Conservation (phyloP, 2,797 vertebrate species). For the Cryptoprocta ferox region DNA sequence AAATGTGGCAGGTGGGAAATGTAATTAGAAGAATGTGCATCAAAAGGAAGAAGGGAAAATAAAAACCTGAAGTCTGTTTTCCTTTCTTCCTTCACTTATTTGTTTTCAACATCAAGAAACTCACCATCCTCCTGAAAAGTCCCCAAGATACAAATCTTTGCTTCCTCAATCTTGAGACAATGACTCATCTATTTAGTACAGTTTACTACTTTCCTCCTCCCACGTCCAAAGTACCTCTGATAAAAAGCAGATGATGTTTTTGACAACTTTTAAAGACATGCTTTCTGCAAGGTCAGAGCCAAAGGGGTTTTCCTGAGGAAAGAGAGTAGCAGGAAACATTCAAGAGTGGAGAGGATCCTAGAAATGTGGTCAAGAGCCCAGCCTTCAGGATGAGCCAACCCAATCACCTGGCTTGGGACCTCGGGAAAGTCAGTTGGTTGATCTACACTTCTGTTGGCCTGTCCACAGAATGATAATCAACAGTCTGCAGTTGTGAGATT, state of each 20-base stretch:
- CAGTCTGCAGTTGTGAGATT: neutral
- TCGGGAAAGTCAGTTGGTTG: neutral
- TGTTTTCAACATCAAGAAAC: slow-evolving; percentile 30
- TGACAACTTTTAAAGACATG: neutral
- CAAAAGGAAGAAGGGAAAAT: slow-evolving; percentile 9
- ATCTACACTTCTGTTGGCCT: neutral
- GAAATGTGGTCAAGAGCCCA: neutral
- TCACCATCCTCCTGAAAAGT: slow-evolving; percentile 17
- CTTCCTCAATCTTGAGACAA: slow-evolving; percentile 34
- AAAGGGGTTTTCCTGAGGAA: neutral
- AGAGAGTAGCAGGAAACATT: neutral
- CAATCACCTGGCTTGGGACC: neutral
- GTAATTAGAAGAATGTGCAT: neutral
- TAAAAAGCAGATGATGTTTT: neutral
- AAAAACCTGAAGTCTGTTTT: neutral
- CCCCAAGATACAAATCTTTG: slow-evolving; percentile 13
- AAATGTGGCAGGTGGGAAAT: neutral
- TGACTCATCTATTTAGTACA: slow-evolving; percentile 38
- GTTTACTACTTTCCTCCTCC: neutral
- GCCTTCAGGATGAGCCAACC: neutral
- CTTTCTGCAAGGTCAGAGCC: neutral
- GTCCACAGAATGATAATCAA: neutral
- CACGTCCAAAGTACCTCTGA: neutral
- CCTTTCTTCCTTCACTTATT: neutral
- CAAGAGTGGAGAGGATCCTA: neutral